phyloP scores from a whole-genome alignment of 2,797 vertebrate genomes.

The Enteromius viviparus region DNA sequence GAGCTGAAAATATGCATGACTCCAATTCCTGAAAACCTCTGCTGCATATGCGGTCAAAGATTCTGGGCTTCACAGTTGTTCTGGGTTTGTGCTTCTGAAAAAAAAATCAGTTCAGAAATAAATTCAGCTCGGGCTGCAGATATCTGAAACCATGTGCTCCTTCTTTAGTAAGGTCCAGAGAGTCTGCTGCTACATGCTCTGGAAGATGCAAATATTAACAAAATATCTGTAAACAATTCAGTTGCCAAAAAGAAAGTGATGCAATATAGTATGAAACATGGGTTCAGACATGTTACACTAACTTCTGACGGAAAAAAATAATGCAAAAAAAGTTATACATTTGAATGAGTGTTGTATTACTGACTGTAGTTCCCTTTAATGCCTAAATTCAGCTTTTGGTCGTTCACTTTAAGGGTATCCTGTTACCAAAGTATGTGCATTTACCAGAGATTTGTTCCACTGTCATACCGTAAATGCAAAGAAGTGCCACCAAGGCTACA shows the following conservation, averaged over 20 bases:
- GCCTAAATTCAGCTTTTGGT: slow-evolving; percentile 67
- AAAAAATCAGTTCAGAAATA: slow-evolving; percentile 75
- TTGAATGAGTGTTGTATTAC: slow-evolving; percentile 34
- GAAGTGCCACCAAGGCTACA: neutral
- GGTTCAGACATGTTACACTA: slow-evolving; percentile 31
- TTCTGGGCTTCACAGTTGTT: slow-evolving; percentile 68
- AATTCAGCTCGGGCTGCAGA: slow-evolving; percentile 73
- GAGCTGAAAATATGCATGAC: slow-evolving; percentile 71
- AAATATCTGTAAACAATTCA: slow-evolving; percentile 45
- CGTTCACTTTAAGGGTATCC: slow-evolving; percentile 31
- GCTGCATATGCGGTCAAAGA: slow-evolving; percentile 70
- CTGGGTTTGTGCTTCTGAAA: slow-evolving; percentile 70
- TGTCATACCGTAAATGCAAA: slow-evolving; percentile 2
- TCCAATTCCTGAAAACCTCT: slow-evolving; percentile 69
- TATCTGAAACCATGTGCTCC: slow-evolving; percentile 68
- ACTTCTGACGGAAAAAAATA: neutral
- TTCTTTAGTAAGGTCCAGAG: slow-evolving; percentile 46
- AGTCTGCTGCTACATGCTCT: slow-evolving; percentile 14
- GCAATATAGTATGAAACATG: slow-evolving; percentile 33
- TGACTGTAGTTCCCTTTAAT: slow-evolving; percentile 68
- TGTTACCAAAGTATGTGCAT: slow-evolving; percentile 10
- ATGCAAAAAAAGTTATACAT: neutral
- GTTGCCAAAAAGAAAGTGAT: slow-evolving; percentile 35
- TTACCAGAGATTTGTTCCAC: slow-evolving; percentile 14
- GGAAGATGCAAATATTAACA: slow-evolving; percentile 48